These are phyloP conservation scores for Micronycteris hirsuta DNA, from an alignment of 2,113 vertebrate genomes.

Conservation along the genomic window DNA sequence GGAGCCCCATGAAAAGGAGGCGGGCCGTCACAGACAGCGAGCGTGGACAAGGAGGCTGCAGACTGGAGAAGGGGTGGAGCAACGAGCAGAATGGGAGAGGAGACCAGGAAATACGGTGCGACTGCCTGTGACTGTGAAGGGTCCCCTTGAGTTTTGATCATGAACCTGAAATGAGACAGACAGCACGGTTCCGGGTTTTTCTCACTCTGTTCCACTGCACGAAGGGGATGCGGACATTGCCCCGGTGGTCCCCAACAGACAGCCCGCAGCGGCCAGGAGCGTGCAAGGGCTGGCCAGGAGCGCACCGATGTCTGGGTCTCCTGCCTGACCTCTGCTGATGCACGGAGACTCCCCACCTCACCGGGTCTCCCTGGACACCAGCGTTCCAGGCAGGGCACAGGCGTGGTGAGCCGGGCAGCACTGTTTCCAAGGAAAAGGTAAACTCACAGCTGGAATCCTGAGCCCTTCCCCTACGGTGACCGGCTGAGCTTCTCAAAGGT, in stretches of 20 bases:
- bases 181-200: neutral
- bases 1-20: neutral
- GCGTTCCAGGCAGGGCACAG: neutral
- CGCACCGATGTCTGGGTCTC: neutral
- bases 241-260: neutral
- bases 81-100: neutral
- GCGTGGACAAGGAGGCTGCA: neutral
- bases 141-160: neutral
- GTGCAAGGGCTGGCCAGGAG: no score
- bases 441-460: neutral
- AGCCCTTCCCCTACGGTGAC: neutral
- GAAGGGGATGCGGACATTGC: neutral
- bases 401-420: neutral
- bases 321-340: neutral
- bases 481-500: neutral
- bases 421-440: neutral
- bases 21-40: neutral
- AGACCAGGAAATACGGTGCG: fast-evolving
- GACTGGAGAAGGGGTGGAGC: neutral
- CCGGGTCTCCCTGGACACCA: neutral
- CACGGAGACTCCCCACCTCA: no score
- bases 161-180: neutral
- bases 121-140: neutral
- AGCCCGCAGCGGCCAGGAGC: fast-evolving
- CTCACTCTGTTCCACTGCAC: neutral